These are phyloP conservation scores for Ranitomeya variabilis DNA, from an alignment of 2,113 vertebrate species.

Conservation along the genomic window DNA sequence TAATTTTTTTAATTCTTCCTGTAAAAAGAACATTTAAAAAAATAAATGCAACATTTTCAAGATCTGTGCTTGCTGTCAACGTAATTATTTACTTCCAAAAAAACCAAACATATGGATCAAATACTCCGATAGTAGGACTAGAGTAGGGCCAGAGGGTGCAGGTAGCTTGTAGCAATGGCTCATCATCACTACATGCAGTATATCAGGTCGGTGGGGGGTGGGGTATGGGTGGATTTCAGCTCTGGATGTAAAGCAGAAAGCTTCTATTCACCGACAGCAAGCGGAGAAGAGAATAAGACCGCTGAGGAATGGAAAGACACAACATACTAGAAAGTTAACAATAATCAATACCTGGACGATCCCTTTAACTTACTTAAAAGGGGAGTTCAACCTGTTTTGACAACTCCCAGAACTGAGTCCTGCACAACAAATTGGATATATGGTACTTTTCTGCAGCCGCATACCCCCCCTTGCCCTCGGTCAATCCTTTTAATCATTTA, in stretches of 20 bases:
- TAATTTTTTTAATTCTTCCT: too few relatives aligned
- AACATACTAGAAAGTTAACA: not conserved
- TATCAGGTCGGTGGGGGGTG: too few relatives aligned
- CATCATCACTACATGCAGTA: too few relatives aligned
- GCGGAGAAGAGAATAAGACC: not conserved
- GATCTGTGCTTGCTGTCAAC: not conserved
- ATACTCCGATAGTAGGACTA: not conserved
- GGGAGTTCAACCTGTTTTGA: too few relatives aligned
- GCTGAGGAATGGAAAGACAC: not conserved
- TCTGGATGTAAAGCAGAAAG: too few relatives aligned
- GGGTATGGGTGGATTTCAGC: too few relatives aligned
- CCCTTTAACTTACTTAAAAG: not conserved
- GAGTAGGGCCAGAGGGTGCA: too few relatives aligned
- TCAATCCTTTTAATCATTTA: not conserved
- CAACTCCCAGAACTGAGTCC: too few relatives aligned
- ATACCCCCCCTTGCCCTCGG: too few relatives aligned
- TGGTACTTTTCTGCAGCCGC: too few relatives aligned
- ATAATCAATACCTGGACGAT: not conserved
- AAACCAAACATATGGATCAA: not conserved
- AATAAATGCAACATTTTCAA: not conserved
- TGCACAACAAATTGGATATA: too few relatives aligned
- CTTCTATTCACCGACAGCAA: not conserved
- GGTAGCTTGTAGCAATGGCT: too few relatives aligned
- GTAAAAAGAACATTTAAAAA: not conserved
- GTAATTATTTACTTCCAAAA: not conserved